Percentiles rank a stretch among this genome's conserved stretches.
These are phyloP conservation scores for Tragopan temminckii DNA, from an alignment of 2,797 vertebrate species.

Conservation along the genomic window DNA sequence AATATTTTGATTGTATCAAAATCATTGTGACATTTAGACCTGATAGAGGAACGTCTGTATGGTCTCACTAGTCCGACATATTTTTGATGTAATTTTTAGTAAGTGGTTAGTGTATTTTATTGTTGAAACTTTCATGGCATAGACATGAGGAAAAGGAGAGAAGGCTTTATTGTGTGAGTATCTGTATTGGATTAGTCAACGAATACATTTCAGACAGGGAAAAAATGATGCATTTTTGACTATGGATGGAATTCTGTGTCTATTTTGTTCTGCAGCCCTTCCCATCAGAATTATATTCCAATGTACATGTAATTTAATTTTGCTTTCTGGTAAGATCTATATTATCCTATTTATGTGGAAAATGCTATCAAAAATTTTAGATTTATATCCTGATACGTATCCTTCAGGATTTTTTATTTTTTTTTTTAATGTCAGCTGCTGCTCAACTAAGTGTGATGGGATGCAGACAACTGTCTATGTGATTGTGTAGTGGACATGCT, in stretches of 20 bases:
- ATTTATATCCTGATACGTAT: background rate
- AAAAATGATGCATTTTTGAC: background rate
- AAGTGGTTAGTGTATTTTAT: background rate
- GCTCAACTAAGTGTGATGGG: background rate
- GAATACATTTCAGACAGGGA: background rate
- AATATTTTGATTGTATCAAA: background rate
- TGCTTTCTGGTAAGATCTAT: background rate
- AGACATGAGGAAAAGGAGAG: background rate
- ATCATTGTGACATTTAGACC: background rate
- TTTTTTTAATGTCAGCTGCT: background rate
- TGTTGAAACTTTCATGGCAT: background rate
- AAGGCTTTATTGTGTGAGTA: background rate
- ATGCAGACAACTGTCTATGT: background rate
- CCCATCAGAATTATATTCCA: background rate
- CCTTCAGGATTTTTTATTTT: background rate
- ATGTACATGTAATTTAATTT: constrained; percentile 3
- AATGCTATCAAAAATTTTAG: constrained; percentile 24
- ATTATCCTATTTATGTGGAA: constrained; percentile 11
- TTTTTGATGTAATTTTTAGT: background rate
- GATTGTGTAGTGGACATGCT: no score
- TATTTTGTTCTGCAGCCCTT: background rate
- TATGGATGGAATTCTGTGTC: background rate
- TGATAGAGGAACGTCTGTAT: background rate
- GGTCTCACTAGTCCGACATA: background rate
- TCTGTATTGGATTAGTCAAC: background rate